These are phyloP conservation scores for Scolopax mira DNA, from an alignment of 2,113 vertebrate genomes.

Conservation along the genomic window DNA sequence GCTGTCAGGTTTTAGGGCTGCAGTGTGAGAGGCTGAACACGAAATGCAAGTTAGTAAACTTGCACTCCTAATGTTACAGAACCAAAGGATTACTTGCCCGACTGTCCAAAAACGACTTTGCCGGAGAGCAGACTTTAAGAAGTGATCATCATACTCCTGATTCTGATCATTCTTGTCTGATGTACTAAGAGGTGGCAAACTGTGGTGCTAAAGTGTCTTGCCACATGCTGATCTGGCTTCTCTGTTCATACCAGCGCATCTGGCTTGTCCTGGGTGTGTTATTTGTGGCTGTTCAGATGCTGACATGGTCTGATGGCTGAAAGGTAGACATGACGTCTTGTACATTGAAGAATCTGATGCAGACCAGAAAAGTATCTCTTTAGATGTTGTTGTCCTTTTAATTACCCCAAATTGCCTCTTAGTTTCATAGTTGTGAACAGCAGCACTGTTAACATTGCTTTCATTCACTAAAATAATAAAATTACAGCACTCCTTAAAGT, in stretches of 20 bases:
- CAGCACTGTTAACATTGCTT: neutral
- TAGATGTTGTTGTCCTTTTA: neutral
- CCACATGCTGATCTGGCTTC: neutral
- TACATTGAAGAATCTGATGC: neutral
- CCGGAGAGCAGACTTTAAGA: neutral
- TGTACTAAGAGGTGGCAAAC: neutral
- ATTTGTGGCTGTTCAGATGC: neutral
- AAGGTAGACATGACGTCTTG: neutral
- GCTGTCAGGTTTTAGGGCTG: neutral
- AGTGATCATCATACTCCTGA: fast-evolving
- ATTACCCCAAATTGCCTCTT: neutral
- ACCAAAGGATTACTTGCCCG: neutral
- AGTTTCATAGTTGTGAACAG: neutral
- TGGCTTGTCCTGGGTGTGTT: neutral
- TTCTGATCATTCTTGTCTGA: neutral
- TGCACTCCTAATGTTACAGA: neutral
- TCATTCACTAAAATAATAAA: neutral
- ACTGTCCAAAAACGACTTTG: neutral
- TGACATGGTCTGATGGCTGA: neutral
- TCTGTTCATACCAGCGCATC: neutral
- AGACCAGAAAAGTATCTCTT: neutral
- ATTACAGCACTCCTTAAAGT: neutral
- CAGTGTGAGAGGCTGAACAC: neutral
- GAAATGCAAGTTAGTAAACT: neutral
- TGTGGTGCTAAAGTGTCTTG: neutral